Evolutionary conservation across 2,113 vertebrate genomes (phyloP).

Genomic region (Galbula dea): DNA sequence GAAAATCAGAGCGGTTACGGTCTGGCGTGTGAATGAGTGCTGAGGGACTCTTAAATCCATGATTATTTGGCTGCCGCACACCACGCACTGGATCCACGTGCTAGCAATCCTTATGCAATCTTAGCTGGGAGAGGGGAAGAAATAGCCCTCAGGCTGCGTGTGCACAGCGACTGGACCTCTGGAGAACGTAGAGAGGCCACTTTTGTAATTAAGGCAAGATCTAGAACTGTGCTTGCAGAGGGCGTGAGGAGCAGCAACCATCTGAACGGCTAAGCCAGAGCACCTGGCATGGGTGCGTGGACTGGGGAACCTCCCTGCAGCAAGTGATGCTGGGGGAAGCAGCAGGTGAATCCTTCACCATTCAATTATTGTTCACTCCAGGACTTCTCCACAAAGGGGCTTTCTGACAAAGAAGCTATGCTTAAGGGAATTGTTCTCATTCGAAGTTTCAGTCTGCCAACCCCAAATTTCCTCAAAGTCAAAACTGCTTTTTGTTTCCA

Average conservation of each 20-base stretch:
- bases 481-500: neutral
- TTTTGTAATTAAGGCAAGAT: neutral
- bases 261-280: neutral
- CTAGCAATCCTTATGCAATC: slow-evolving; percentile 60
- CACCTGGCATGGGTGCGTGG: accelerated
- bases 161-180: neutral
- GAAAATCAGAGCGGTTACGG: slow-evolving; percentile 67
- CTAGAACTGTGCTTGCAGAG: neutral
- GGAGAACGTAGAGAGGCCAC: neutral
- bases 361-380: neutral
- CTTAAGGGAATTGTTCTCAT: neutral
- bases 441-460: neutral
- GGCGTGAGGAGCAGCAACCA: neutral
- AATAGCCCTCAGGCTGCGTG: neutral
- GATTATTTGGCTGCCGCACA: slow-evolving; percentile 68
- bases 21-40: slow-evolving; percentile 67
- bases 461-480: neutral
- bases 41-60: slow-evolving; percentile 70
- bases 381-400: neutral
- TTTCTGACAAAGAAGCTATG: neutral
- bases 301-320: neutral
- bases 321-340: neutral
- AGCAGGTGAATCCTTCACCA: slow-evolving; percentile 12
- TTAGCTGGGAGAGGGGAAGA: slow-evolving; percentile 27
- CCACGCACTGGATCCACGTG: slow-evolving; percentile 61